Conservation (phyloP, 1,140 invertebrate species). For the Andrena cerasifolii region DNA sequence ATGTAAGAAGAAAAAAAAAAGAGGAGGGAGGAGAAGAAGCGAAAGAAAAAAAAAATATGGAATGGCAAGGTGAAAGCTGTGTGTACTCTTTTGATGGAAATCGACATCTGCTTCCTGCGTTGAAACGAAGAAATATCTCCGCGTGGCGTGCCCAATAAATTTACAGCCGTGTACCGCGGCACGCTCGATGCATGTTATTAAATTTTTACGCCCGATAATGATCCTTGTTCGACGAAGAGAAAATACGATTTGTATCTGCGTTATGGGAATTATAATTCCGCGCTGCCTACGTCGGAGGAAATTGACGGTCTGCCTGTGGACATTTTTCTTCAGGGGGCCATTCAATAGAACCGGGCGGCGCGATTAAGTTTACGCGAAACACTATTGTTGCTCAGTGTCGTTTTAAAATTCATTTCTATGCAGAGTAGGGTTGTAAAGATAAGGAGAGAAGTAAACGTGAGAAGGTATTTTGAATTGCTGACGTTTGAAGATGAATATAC, state of each 20-base stretch:
- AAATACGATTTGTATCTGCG: background rate
- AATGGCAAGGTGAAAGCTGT: constrained; percentile 5
- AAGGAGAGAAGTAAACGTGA: too few relatives aligned
- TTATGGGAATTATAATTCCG: constrained; percentile 17
- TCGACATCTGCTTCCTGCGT: background rate
- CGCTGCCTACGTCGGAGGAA: background rate
- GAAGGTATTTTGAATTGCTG: too few relatives aligned
- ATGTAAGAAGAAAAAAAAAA: background rate
- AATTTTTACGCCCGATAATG: background rate
- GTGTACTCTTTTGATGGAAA: constrained; percentile 7
- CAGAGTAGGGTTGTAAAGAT: too few relatives aligned
- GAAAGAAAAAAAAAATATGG: background rate
- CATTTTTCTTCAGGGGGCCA: too few relatives aligned
- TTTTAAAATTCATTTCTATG: background rate
- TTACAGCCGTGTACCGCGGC: background rate
- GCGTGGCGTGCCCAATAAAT: background rate
- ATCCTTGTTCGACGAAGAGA: background rate
- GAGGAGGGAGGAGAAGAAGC: too few relatives aligned
- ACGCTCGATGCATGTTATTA: constrained; percentile 6
- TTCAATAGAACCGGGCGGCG: background rate
- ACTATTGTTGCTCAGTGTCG: background rate
- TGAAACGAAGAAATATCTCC: constrained; percentile 11
- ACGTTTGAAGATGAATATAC: too few relatives aligned
- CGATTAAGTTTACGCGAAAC: background rate
- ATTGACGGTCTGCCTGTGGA: background rate